These are phyloP conservation scores for Craseonycteris thonglongyai DNA, from an alignment of 2,113 vertebrate genomes.

Conservation along the genomic window DNA sequence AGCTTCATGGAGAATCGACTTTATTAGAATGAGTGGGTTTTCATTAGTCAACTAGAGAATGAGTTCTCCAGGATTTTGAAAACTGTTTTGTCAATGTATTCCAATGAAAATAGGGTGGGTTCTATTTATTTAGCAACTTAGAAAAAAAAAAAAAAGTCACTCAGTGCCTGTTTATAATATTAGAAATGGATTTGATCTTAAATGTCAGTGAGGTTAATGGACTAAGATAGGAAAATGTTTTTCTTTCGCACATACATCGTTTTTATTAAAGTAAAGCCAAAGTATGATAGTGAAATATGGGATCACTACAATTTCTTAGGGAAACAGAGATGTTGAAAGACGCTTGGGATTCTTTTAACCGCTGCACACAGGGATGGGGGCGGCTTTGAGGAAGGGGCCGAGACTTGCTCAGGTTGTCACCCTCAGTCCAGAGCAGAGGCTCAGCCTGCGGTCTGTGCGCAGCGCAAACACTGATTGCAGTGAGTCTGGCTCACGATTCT, in stretches of 20 bases:
- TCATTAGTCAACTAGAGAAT: not conserved
- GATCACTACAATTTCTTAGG: not conserved
- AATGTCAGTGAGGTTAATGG: not conserved
- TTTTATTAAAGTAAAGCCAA: slow-evolving; percentile 8
- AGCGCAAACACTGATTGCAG: not conserved
- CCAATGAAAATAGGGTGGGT: not conserved
- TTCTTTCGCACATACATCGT: not conserved
- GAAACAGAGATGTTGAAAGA: not conserved
- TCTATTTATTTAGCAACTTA: not conserved
- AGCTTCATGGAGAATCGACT: not conserved
- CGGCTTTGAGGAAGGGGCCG: not conserved
- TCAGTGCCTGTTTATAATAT: not conserved
- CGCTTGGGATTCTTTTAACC: not conserved
- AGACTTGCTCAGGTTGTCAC: not conserved
- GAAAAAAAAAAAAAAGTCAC: no score
- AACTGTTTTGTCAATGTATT: not conserved
- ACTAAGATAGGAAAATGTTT: not conserved
- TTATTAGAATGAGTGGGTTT: not conserved
- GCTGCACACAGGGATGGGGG: not conserved
- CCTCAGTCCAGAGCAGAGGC: not conserved
- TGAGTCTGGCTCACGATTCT: not conserved
- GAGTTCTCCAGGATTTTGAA: not conserved
- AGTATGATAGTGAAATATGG: not conserved
- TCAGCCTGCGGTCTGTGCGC: not conserved
- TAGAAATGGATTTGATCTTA: not conserved